Evolutionary conservation across 2,888 invertebrate species (phyloP).

Genomic region (Gnatocerus cornutus): DNA sequence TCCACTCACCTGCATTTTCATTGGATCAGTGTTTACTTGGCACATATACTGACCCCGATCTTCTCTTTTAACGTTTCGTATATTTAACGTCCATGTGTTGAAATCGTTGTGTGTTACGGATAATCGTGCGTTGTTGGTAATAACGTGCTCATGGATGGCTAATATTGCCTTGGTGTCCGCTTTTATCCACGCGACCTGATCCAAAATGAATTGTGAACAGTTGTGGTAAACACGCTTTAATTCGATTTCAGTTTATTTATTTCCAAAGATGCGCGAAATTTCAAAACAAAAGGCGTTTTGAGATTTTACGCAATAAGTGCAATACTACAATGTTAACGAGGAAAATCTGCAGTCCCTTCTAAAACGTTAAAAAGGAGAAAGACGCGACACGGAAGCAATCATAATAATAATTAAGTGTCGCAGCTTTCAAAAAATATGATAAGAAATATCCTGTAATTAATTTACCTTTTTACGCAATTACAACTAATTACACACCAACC

Average conservation of each 20-base stretch:
- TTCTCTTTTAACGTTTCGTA: slow-evolving; percentile 87
- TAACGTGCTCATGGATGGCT: slow-evolving; percentile 94
- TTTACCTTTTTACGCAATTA: slow-evolving; percentile 24
- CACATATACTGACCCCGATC: slow-evolving; percentile 95
- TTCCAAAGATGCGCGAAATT: slow-evolving; percentile 14
- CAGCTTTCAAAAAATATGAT: neutral
- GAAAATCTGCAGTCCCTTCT: too few relatives aligned
- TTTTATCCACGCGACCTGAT: slow-evolving; percentile 95
- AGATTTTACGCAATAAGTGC: neutral
- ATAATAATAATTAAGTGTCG: neutral
- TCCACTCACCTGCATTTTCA: slow-evolving; percentile 90
- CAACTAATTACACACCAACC: slow-evolving; percentile 40
- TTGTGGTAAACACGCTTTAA: slow-evolving; percentile 58
- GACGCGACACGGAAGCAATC: neutral
- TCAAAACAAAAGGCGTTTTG: neutral
- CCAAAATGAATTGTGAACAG: slow-evolving; percentile 62
- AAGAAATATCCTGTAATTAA: slow-evolving; percentile 22
- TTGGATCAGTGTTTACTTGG: slow-evolving; percentile 95
- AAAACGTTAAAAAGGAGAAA: neutral
- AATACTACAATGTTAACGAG: neutral
- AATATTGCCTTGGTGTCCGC: slow-evolving; percentile 94
- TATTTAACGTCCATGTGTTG: slow-evolving; percentile 94
- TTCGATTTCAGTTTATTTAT: slow-evolving; percentile 58
- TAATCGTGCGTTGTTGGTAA: slow-evolving; percentile 92
- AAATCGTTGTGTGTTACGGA: slow-evolving; percentile 93